phyloP scores from a whole-genome alignment of 2,888 invertebrate genomes.

The Fabriciana adippe region DNA sequence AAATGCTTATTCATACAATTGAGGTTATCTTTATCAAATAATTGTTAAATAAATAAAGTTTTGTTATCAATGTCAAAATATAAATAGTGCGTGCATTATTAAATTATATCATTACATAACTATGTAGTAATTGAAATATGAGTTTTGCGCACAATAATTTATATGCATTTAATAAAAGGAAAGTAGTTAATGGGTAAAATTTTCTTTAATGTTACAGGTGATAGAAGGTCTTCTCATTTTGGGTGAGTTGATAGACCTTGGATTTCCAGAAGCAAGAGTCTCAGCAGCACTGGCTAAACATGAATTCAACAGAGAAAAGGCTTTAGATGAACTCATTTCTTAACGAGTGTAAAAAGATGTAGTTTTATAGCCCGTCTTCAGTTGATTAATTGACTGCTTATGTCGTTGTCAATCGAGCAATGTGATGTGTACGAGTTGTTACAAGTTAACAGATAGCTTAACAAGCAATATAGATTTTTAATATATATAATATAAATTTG shows the following conservation, averaged over 20 bases:
- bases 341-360: slow-evolving; percentile 59
- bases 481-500: slow-evolving; percentile 16
- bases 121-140: neutral
- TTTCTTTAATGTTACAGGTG: slow-evolving; percentile 79
- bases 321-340: slow-evolving; percentile 90
- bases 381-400: no score
- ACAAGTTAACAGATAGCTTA: neutral
- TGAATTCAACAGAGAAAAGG: slow-evolving; percentile 92
- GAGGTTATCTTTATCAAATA: slow-evolving; percentile 17
- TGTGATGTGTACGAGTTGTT: neutral
- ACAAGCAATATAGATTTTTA: slow-evolving; percentile 1
- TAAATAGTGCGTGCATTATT: neutral
- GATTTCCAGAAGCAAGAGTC: slow-evolving; percentile 89
- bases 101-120: neutral
- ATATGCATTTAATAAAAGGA: neutral
- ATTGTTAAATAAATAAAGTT: slow-evolving; percentile 2
- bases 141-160: no score
- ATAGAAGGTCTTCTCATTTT: slow-evolving; percentile 91
- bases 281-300: slow-evolving; percentile 88
- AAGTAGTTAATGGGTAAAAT: no score
- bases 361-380: no score
- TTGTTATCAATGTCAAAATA: slow-evolving; percentile 11
- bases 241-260: slow-evolving; percentile 90
- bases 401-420: neutral
- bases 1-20: neutral